A percentile compares a stretch with the other conserved stretches of the same genome.
Conservation (phyloP, 2,113 vertebrate species). For the Potamarius usumacintae region DNA sequence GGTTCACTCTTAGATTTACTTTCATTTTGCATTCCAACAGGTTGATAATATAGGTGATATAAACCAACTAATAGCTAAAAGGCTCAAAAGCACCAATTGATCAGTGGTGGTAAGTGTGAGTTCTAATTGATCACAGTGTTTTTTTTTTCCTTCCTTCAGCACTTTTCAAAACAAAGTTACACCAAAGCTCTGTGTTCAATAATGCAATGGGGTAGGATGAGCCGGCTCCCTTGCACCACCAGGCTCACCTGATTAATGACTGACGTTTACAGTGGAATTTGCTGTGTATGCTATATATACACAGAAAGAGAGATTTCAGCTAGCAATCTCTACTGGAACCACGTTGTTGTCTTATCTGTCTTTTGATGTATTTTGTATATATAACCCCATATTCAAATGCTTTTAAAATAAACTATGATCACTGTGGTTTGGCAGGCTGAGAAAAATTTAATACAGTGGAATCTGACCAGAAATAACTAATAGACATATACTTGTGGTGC, state of each 20-base stretch:
- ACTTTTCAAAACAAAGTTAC: not conserved
- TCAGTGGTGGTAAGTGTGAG: not conserved
- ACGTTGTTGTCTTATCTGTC: not conserved
- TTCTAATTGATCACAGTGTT: not conserved
- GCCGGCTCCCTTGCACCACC: not conserved
- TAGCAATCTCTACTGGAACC: not conserved
- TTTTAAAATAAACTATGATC: not conserved
- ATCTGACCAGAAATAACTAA: not conserved
- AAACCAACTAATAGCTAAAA: not conserved
- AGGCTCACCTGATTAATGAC: slow-evolving; percentile 1
- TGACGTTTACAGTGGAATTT: not conserved
- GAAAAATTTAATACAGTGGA: not conserved
- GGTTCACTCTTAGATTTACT: not conserved
- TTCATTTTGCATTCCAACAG: not conserved
- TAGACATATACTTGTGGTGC: not conserved
- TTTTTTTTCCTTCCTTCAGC: not conserved
- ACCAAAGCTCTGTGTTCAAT: not conserved
- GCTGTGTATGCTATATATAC: not conserved
- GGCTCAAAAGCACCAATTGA: not conserved
- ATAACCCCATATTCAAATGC: not conserved
- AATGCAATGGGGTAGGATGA: not conserved
- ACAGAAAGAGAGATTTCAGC: not conserved
- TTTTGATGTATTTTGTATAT: not conserved
- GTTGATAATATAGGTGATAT: not conserved
- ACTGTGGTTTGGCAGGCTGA: not conserved